These are phyloP conservation scores for Platanista minor DNA, from an alignment of 2,113 vertebrate species.

Conservation along the genomic window DNA sequence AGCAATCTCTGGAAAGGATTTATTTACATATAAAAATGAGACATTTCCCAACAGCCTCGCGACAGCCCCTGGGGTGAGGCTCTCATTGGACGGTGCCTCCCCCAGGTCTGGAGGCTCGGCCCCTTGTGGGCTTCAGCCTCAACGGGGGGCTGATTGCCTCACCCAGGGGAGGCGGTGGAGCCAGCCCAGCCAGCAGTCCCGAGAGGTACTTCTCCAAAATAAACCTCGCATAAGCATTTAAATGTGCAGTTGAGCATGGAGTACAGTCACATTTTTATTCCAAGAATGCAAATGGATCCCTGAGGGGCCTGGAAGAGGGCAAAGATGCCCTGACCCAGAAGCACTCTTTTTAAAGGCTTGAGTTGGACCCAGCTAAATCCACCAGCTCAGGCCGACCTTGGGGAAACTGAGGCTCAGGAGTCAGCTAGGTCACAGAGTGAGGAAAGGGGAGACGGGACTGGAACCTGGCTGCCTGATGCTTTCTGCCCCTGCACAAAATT, in stretches of 20 bases:
- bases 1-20: constrained; percentile 77
- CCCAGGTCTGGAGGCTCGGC: background rate
- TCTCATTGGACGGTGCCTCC: constrained; percentile 57
- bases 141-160: constrained; percentile 77
- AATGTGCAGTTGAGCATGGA: constrained; percentile 44
- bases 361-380: background rate
- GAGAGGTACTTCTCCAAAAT: constrained; percentile 65
- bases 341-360: background rate
- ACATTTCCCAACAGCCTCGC: constrained; percentile 67
- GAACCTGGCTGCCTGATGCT: accelerated
- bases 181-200: constrained; percentile 21
- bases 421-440: background rate
- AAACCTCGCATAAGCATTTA: constrained; percentile 60
- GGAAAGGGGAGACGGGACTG: background rate
- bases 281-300: constrained; percentile 50
- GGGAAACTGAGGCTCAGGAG: background rate
- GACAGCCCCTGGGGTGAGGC: constrained; percentile 60
- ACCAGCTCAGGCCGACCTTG: background rate
- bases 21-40: constrained; percentile 80
- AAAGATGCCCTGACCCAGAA: background rate
- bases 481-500: too few species aligned
- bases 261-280: constrained; percentile 59
- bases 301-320: constrained; percentile 10
- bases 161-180: background rate
- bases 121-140: constrained; percentile 50